Percentiles rank a stretch among this genome's conserved stretches.
Conservation (phyloP, 1,140 invertebrate species). For the Neodiprion lecontei region DNA sequence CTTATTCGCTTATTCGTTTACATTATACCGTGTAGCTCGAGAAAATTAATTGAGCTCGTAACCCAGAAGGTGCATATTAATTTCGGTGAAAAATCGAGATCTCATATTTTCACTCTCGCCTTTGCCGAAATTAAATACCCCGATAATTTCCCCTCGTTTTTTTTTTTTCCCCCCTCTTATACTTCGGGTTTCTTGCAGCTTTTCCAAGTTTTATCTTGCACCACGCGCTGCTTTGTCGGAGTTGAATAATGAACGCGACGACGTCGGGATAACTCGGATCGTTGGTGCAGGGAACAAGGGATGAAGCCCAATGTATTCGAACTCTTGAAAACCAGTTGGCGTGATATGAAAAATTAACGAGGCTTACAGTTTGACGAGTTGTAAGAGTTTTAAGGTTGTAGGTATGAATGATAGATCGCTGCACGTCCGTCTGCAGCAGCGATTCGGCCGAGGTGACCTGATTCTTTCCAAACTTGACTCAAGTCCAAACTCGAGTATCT, state of each 20-base stretch:
- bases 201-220: background rate
- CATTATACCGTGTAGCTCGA: conserved; percentile 27
- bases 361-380: conserved; percentile 43
- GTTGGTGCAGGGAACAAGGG: conserved; percentile 37
- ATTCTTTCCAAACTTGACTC: too few relatives aligned
- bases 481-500: too few relatives aligned
- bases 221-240: conserved; percentile 35
- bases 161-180: background rate
- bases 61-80: too few relatives aligned
- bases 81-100: background rate
- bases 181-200: background rate
- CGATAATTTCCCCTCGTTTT: background rate
- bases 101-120: background rate
- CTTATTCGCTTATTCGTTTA: too few relatives aligned
- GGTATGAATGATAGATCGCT: conserved; percentile 43
- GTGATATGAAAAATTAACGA: conserved; percentile 53
- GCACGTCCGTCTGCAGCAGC: too few relatives aligned
- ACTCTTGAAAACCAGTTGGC: conserved; percentile 20
- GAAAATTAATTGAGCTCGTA: conserved; percentile 5
- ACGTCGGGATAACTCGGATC: conserved; percentile 41
- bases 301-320: conserved; percentile 25
- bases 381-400: conserved; percentile 46
- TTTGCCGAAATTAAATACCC: background rate
- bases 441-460: too few relatives aligned
- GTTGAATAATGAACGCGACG: conserved; percentile 51